phyloP scores from a whole-genome alignment of 2,113 vertebrate genomes.

The Semicossyphus pulcher region DNA sequence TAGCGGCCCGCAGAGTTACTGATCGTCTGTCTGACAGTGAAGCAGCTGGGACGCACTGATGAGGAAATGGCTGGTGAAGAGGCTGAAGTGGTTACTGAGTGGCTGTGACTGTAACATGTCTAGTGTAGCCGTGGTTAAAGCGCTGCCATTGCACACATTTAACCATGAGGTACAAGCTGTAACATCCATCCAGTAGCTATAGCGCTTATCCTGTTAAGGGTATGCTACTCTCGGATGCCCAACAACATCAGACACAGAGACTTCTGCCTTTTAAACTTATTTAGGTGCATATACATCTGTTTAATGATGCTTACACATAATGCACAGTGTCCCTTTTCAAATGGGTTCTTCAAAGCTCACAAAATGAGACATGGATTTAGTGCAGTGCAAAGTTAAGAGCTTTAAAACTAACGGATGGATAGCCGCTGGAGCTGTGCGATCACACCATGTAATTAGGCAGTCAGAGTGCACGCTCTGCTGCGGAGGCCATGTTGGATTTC shows the following conservation, averaged over 20 bases:
- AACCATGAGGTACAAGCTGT: no score
- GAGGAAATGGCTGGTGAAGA: constrained; percentile 24
- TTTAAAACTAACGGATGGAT: not conserved
- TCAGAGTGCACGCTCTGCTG: not conserved
- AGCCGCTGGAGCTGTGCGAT: not conserved
- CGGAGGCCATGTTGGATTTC: not conserved
- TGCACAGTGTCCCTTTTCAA: no score
- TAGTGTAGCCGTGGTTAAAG: not conserved
- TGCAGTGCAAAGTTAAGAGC: not conserved
- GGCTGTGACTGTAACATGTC: constrained; percentile 9
- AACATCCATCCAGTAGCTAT: no score
- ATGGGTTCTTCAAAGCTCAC: not conserved
- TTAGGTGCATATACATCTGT: no score
- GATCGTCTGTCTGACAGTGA: constrained; percentile 39
- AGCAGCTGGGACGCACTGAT: constrained; percentile 52
- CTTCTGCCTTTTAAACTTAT: no score
- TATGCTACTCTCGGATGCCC: no score
- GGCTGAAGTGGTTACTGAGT: constrained; percentile 11
- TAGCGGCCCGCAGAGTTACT: constrained; percentile 61
- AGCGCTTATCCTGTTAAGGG: no score
- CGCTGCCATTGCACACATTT: no score
- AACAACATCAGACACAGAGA: no score
- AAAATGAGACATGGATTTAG: not conserved
- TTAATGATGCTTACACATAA: no score
- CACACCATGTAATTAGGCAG: not conserved